Percentiles rank a stretch among this genome's conserved stretches.
phyloP scores from a whole-genome alignment of 2,797 vertebrate species.

The Remorina albescens region DNA sequence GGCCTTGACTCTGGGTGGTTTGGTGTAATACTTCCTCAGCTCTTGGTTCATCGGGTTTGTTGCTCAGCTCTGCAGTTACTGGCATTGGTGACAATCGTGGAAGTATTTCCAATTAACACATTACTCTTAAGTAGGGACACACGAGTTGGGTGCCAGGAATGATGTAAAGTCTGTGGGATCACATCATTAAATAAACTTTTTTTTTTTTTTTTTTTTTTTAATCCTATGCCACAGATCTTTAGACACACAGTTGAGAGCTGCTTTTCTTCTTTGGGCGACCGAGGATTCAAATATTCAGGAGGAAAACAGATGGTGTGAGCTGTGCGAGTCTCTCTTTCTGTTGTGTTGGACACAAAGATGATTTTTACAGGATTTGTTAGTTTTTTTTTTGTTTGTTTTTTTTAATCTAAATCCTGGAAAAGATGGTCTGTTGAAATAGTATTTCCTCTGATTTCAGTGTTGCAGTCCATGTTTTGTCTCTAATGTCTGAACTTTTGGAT shows the following conservation, averaged over 20 bases:
- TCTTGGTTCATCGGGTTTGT: not conserved
- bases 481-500: not conserved
- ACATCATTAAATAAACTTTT: too few relatives aligned
- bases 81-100: not conserved
- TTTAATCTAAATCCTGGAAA: not conserved
- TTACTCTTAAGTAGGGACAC: not conserved
- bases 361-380: not conserved
- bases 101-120: not conserved
- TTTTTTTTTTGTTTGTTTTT: too few relatives aligned
- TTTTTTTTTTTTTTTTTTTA: too few relatives aligned
- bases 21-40: not conserved
- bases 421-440: not conserved
- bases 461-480: not conserved
- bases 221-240: not conserved
- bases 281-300: constrained; percentile 1
- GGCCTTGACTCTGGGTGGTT: not conserved
- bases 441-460: not conserved
- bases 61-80: not conserved
- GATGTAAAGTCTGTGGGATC: not conserved
- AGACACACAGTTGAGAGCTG: not conserved
- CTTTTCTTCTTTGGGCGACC: not conserved
- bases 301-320: not conserved
- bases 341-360: not conserved
- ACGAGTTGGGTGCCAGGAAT: not conserved
- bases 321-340: not conserved